Base-by-base conservation (phyloP, 2,113 vertebrate species). In the Hemicordylus capensis region DNA sequence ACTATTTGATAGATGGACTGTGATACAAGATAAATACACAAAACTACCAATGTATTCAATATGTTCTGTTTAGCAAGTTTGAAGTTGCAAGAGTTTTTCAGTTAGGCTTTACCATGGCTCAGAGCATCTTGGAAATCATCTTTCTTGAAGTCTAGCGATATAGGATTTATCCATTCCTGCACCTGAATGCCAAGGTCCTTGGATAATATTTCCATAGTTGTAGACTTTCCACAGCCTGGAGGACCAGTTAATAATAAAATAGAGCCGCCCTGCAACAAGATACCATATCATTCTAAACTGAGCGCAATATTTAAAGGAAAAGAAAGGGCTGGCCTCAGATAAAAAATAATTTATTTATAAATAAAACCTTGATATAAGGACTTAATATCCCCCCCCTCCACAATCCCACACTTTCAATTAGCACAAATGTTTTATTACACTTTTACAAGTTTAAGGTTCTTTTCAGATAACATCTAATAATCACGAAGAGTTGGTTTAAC, bases 141-240 rank as follows among this genome's bases (percentile, higher is more conserved):
- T 86, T 94, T 96, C 84, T 95, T 92, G 80, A 96, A 96, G 91
- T 98, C 95, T 48, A 93, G 89, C 51, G 93, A 95, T 78, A 96
- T n/a, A 10, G 98, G 98, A 93, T 98, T 99, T 84, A 94, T 96
- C 99, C 99, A 99, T 83, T 99, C 98, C 87, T 98, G 98, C 61
- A 99, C 87, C 51, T 97, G 95, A 90, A 98, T 84, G 26, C 94
- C 95, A 89, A 97, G 92, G 46, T 98, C 97, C 89, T 89, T 94
- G 64, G 95, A 95, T 72, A 99, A 73, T 88, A 98, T 96, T 75
- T 94, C 96, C 90, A 99, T 37, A 64, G 98, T 98, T 72, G 97
- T 95, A 3, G 98, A 98, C 93, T 99, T 99, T 56, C 99, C 99
- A 94, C 98, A 98, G 77, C 99, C 98, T 11, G 99, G 94, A 37